Evolutionary conservation across 2,797 vertebrate genomes (phyloP), one percentile per base, ranked within the genome.

Genomic region (Gallinago solitaria): DNA sequence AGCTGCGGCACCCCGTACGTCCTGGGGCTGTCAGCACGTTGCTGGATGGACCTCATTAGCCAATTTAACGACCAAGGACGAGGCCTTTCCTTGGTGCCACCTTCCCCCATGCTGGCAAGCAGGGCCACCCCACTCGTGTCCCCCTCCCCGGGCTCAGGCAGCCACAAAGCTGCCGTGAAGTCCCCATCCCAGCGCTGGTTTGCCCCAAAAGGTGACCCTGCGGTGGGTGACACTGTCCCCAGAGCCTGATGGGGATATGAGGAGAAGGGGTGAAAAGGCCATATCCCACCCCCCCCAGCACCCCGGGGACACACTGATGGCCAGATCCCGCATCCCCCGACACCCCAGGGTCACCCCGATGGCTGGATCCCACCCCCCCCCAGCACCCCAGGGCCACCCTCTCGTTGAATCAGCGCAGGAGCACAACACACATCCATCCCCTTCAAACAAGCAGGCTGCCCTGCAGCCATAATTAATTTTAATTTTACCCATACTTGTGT

Each of bases 131-230:
- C 2, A 17, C 68, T 32, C 67, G 19, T 37, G 80, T 76, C 11
- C 18, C 0, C 68, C 3, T 2, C 35, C 19, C 45, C 10, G 19
- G 45, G 13, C 41, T 5, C 0, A 5, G 0, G 2, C 45, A 16
- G 65, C 60, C 6, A 12, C 33, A 19, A 39, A 63, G 50, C 5
- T 13, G 30, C 41, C 20, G 45, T 1, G 1, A 9, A 10, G 7
- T 3, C 64, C 37, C 2, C 10, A 30, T 5, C 45, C 1, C 6
- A 17, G 30, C 5, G 0, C 32, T 2, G 10, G 43, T 53, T 90
- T 37, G 5, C 28, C 87, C 75, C 78, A 60, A 56, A 13, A 51
- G 19, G 59, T 11, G 91, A 60, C 80, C 80, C 94, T 4, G 37
- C 16, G 4, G 75, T 28, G 43, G 50, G 69, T n/a, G 93, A 85